phyloP scores from a whole-genome alignment of 1,140 invertebrate genomes.

The Stenopsyche tienmushanensis region DNA sequence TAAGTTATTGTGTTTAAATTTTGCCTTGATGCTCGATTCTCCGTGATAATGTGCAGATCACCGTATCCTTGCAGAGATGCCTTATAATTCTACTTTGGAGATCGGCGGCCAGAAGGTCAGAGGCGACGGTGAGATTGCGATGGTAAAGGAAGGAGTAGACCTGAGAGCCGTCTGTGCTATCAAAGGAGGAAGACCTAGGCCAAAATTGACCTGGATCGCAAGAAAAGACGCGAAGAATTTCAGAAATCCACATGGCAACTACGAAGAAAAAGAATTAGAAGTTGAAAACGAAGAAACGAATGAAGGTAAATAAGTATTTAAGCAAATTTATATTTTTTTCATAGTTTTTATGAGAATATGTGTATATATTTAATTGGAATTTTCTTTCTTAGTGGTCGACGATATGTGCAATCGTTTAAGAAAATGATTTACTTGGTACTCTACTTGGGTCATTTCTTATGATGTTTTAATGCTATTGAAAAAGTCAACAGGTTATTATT shows the following conservation, averaged over 20 bases:
- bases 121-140: neutral
- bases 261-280: neutral
- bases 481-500: too few species aligned
- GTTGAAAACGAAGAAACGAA: neutral
- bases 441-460: too few species aligned
- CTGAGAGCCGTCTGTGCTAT: conserved; percentile 28
- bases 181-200: conserved; percentile 31
- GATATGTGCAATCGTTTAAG: too few species aligned
- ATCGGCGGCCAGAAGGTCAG: conserved; percentile 11
- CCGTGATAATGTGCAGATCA: neutral
- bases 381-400: too few species aligned
- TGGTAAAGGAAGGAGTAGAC: conserved; percentile 15
- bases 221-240: neutral
- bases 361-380: too few species aligned
- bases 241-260: neutral
- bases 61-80: conserved; percentile 28
- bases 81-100: conserved; percentile 19
- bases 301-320: neutral
- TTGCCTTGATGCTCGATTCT: too few species aligned
- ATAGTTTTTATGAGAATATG: too few species aligned
- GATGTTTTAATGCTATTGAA: too few species aligned
- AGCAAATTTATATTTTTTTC: neutral
- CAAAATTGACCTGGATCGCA: conserved; percentile 22
- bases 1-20: too few species aligned
- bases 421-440: too few species aligned